These are phyloP conservation scores for Spilarctia lutea DNA, from an alignment of 2,888 invertebrate species.

Conservation along the genomic window DNA sequence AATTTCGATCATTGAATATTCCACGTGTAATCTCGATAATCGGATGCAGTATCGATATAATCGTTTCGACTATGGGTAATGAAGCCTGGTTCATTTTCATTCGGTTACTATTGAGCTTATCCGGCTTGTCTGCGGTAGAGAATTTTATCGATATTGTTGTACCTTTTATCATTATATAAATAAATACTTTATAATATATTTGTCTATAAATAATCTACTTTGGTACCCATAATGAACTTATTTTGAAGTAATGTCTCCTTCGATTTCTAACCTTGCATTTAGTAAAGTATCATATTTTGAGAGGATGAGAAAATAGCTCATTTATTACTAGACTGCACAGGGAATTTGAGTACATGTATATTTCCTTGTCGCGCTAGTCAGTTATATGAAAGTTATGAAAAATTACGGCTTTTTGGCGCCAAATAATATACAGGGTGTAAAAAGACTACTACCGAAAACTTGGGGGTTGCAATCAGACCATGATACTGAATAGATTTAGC, in stretches of 20 bases:
- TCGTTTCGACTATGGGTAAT: slow-evolving; percentile 21
- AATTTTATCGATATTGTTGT: background rate
- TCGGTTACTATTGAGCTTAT: background rate
- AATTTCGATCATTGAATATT: slow-evolving; percentile 29
- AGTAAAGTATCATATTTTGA: too few species aligned
- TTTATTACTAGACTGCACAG: too few species aligned
- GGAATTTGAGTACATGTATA: too few species aligned
- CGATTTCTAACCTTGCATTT: too few species aligned
- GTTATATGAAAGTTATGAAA: too few species aligned
- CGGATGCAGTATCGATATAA: slow-evolving; percentile 28
- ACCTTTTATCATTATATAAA: background rate
- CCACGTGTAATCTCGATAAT: slow-evolving; percentile 31
- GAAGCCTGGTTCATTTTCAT: background rate
- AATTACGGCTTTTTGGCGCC: too few species aligned
- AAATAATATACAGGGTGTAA: too few species aligned
- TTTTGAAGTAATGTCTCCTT: background rate
- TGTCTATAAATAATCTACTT: background rate
- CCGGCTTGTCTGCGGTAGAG: background rate
- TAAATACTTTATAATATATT: background rate
- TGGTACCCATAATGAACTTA: background rate
- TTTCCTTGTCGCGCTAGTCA: too few species aligned
- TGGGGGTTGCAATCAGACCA: too few species aligned
- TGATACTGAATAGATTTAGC: too few species aligned
- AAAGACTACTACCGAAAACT: too few species aligned
- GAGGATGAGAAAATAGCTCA: too few species aligned